Percentiles rank a stretch among this genome's conserved stretches.
Evolutionary conservation across 2,888 invertebrate genomes (phyloP).

Genomic region (Leucozona laternaria): DNA sequence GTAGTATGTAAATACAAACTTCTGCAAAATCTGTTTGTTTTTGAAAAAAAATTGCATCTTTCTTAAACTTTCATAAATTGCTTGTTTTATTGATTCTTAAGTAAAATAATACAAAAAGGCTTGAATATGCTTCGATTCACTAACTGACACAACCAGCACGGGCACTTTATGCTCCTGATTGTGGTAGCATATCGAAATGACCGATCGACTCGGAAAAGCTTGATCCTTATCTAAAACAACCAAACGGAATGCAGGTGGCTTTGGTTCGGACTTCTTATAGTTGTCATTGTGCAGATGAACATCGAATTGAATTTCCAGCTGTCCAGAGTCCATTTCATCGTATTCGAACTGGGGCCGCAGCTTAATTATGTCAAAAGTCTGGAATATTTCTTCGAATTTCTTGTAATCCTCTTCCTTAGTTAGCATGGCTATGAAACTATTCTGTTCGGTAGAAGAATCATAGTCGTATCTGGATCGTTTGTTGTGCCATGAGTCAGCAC

Average conservation of each 20-base stretch:
- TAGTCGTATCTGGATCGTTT: slow-evolving; percentile 40
- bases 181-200: slow-evolving; percentile 78
- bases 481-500: not conserved
- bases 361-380: slow-evolving; percentile 79
- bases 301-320: slow-evolving; percentile 80
- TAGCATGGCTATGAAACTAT: slow-evolving; percentile 79
- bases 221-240: slow-evolving; percentile 78
- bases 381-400: slow-evolving; percentile 78
- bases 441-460: not conserved
- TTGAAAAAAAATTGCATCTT: not conserved
- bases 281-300: slow-evolving; percentile 79
- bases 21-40: too few relatives aligned
- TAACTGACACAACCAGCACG: slow-evolving; percentile 81
- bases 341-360: slow-evolving; percentile 70
- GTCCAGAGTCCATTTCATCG: slow-evolving; percentile 23
- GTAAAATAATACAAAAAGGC: slow-evolving; percentile 82
- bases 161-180: slow-evolving; percentile 78
- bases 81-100: slow-evolving; percentile 44
- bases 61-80: not conserved
- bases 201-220: slow-evolving; percentile 79
- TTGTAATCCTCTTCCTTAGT: slow-evolving; percentile 78
- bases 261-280: slow-evolving; percentile 80
- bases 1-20: too few relatives aligned
- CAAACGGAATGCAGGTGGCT: slow-evolving; percentile 79
- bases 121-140: slow-evolving; percentile 82